A percentile compares a stretch with the other conserved stretches of the same genome.
Evolutionary conservation across 2,797 vertebrate species (phyloP).

Genomic region (Peromyscus eremicus): DNA sequence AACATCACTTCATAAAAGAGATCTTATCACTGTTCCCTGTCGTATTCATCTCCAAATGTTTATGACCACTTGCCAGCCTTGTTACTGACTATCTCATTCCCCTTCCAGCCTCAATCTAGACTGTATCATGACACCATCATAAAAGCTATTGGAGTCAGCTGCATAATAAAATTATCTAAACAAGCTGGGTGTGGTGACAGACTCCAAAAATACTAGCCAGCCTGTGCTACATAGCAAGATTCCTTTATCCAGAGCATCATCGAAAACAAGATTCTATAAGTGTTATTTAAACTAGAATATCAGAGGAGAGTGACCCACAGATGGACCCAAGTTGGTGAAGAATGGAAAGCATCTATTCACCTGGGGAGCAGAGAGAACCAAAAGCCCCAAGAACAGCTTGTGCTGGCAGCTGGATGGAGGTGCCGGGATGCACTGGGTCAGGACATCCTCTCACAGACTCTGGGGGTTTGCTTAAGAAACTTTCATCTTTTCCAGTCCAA

Average conservation of each 20-base stretch:
- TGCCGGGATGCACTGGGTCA: background rate
- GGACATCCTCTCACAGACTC: background rate
- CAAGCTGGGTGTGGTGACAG: background rate
- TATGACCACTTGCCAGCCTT: background rate
- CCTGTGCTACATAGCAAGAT: background rate
- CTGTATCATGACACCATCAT: background rate
- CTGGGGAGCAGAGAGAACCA: background rate
- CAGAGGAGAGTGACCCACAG: background rate
- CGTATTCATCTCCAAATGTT: background rate
- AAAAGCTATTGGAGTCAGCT: background rate
- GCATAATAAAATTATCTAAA: conserved; percentile 23
- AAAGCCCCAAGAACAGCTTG: background rate
- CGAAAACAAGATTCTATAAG: background rate
- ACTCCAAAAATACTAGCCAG: background rate
- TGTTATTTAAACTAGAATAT: background rate
- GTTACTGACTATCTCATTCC: background rate
- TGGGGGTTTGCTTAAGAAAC: background rate
- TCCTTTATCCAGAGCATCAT: background rate
- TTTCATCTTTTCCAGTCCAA: background rate
- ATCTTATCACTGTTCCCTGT: background rate
- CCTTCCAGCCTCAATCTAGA: background rate
- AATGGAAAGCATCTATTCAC: background rate
- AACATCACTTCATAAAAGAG: background rate
- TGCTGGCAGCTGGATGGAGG: too few relatives aligned
- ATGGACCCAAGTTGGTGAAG: background rate